Conservation (phyloP, 53 echinoderm and acorn worm genomes). For the Zoroaster sp. region DNA sequence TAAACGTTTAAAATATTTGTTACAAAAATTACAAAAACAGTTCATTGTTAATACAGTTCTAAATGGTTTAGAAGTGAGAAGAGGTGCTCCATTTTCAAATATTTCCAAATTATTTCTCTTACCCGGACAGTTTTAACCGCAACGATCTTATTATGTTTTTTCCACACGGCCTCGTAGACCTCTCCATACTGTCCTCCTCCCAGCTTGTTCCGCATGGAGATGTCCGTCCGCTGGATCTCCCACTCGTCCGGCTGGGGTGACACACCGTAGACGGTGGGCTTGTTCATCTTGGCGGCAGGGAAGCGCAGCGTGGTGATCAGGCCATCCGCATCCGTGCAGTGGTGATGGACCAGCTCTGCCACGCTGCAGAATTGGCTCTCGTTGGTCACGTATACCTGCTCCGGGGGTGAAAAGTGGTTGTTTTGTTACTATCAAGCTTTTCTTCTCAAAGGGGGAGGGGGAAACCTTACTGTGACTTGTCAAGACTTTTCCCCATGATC, state of each 20-base stretch:
- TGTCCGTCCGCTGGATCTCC: slow-evolving; percentile 98
- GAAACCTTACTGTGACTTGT: no score
- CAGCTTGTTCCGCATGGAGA: slow-evolving; percentile 97
- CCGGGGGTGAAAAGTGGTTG: no score
- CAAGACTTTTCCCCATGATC: no score
- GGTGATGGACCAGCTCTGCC: slow-evolving; percentile 94
- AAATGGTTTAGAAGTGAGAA: no score
- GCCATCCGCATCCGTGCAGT: slow-evolving; percentile 89
- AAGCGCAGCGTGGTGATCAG: slow-evolving; percentile 94
- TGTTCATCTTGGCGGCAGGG: slow-evolving; percentile 96
- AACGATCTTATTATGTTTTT: slow-evolving; percentile 90
- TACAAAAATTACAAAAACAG: no score
- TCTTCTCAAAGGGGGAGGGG: no score
- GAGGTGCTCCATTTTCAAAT: no score
- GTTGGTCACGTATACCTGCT: slow-evolving; percentile 87
- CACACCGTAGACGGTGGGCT: slow-evolving; percentile 94
- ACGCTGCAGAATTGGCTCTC: slow-evolving; percentile 88
- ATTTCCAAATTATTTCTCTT: not conserved
- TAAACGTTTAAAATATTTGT: no score
- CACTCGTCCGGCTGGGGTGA: slow-evolving; percentile 93
- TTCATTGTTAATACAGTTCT: no score
- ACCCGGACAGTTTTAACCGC: slow-evolving; percentile 99
- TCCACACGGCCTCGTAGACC: slow-evolving; percentile 97
- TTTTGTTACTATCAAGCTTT: no score
- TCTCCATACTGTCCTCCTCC: slow-evolving; percentile 99